Evolutionary conservation across 2,113 vertebrate genomes (phyloP), one percentile per base, ranked within the genome.

Genomic region (Ibidorhyncha struthersii): DNA sequence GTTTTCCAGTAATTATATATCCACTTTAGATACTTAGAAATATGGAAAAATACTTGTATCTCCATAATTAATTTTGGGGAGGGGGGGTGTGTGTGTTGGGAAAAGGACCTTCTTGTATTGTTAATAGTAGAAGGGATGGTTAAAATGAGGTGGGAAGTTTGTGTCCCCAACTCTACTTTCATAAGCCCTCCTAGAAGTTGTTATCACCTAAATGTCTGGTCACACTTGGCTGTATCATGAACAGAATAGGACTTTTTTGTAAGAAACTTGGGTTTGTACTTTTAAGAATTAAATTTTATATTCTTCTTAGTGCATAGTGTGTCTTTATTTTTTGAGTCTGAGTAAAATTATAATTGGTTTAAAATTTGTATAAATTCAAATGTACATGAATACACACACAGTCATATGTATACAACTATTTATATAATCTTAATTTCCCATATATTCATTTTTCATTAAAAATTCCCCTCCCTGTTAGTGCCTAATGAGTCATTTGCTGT

Each of bases 31-130:
- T 56, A 38, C 43, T 55, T 65, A 59, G 21, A 78, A 85, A 59
- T 23, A 30, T 14, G 10, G 53, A 78, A 69, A 2, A 22, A 81
- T 88, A 49, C 16, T 18, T 63, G 0, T 29, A 63, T 45, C 63
- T 78, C 9, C n/a, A 45, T 4, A 14, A 40, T 14, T 7, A 29
- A 67, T 63, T 82, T 91, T 8, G 18, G 1, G 1, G 26, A 3
- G 2, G 1, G 27, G 11, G 32, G 7, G 12, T 17, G 15, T 17
- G 43, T 17, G 9, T 47, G 17, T 26, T 27, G 15, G 1, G 1
- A 19, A 14, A 26, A 49, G 20, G 10, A 47, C 3, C 23, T 73
- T 38, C 13, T 63, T 85, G 10, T 38, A 5, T 32, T 67, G 1
- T 88, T 88, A 43, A 40, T 40, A 56, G 25, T 49, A 29, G 40